Conservation (phyloP, 2,113 vertebrate species). For the Aptenodytes patagonicus region DNA sequence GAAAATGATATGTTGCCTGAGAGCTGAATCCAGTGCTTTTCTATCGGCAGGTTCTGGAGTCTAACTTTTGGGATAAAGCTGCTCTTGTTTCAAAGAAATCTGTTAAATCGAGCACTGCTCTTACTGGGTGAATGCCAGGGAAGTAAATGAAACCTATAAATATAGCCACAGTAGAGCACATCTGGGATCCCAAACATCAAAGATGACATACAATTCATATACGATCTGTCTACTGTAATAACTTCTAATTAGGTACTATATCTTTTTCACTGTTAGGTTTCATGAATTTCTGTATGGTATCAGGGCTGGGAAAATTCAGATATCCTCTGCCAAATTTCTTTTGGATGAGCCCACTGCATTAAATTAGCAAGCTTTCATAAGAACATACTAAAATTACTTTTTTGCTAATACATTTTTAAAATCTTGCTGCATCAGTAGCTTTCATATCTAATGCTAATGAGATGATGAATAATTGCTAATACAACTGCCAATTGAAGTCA, state of each 20-base stretch:
- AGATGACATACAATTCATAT: not conserved
- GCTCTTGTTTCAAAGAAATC: not conserved
- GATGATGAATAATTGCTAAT: not conserved
- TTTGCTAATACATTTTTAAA: not conserved
- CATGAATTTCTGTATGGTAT: not conserved
- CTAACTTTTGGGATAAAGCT: not conserved
- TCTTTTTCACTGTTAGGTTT: not conserved
- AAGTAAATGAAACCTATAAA: not conserved
- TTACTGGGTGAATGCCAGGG: not conserved
- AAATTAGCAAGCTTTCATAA: conserved; percentile 4
- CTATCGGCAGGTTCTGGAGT: not conserved
- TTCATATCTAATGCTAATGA: not conserved
- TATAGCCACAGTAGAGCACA: accelerated
- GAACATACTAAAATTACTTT: not conserved
- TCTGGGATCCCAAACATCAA: not conserved
- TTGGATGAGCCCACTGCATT: not conserved
- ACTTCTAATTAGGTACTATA: not conserved
- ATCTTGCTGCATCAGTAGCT: not conserved
- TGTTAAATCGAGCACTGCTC: not conserved
- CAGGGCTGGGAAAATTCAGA: not conserved
- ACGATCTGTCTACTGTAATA: not conserved
- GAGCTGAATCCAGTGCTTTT: not conserved
- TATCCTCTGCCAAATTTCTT: not conserved
- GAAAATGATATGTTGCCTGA: not conserved
- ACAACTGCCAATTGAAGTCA: not conserved